phyloP scores from a whole-genome alignment of 2,113 vertebrate genomes.

The Pangasianodon hypophthalmus region DNA sequence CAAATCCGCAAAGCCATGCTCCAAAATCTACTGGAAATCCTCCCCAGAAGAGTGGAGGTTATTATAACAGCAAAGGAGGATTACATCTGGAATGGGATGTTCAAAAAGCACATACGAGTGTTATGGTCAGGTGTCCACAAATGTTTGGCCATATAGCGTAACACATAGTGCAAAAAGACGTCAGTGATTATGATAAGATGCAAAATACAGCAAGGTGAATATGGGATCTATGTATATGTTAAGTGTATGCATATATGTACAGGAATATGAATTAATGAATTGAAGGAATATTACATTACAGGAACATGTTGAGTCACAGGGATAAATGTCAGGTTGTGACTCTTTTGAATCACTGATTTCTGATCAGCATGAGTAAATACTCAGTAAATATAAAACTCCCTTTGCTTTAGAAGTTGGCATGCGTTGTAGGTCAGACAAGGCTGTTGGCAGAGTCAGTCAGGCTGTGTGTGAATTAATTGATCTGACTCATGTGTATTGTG shows the following conservation, averaged over 20 bases:
- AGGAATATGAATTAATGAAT: neutral
- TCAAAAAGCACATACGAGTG: neutral
- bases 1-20: no score
- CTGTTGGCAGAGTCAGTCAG: neutral
- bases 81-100: neutral
- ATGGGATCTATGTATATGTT: neutral
- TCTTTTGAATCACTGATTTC: conserved; percentile 10
- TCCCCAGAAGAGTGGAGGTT: no score
- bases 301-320: neutral
- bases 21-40: no score
- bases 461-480: neutral
- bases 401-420: neutral
- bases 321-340: neutral
- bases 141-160: neutral
- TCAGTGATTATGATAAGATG: neutral
- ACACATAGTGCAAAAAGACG: neutral
- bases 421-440: neutral
- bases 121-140: neutral
- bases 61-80: no score
- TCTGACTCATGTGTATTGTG: conserved; percentile 20
- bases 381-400: neutral
- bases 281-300: neutral
- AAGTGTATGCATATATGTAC: neutral
- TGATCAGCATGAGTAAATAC: neutral
- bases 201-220: neutral